phyloP scores from a whole-genome alignment of 1,140 invertebrate genomes.

The Rhopalosiphum padi region DNA sequence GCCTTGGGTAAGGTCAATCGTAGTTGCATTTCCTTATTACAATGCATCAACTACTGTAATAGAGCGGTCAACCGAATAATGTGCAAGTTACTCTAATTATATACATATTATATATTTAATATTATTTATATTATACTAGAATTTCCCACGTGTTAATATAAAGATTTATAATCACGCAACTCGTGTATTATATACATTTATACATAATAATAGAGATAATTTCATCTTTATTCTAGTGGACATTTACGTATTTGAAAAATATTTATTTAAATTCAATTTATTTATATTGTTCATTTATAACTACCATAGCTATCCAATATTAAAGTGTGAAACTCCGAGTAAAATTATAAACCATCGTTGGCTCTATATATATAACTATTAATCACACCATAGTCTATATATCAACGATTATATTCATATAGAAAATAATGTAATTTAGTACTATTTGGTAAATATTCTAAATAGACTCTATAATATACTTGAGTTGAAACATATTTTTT shows the following conservation, averaged over 20 bases:
- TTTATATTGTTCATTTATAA: neutral
- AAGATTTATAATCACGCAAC: neutral
- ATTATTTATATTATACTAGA: neutral
- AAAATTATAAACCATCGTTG: neutral
- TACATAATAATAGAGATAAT: neutral
- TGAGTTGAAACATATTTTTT: neutral
- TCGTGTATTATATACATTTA: neutral
- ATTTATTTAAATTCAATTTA: neutral
- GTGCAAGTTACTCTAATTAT: neutral
- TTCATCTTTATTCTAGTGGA: neutral
- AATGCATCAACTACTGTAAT: neutral
- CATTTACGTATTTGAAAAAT: no score
- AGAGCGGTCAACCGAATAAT: constrained; percentile 14
- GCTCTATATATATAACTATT: neutral
- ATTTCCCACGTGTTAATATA: neutral
- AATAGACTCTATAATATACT: neutral
- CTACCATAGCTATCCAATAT: neutral
- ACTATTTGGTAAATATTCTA: neutral
- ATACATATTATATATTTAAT: neutral
- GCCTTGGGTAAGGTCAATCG: constrained; percentile 33
- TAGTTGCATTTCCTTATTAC: constrained; percentile 33
- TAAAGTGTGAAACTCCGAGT: neutral
- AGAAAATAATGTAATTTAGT: neutral
- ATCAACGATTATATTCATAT: neutral
- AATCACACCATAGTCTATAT: neutral